Base-by-base conservation (phyloP, 37 sponge, comb jelly and placozoan genomes). In the Crambe crambe region DNA sequence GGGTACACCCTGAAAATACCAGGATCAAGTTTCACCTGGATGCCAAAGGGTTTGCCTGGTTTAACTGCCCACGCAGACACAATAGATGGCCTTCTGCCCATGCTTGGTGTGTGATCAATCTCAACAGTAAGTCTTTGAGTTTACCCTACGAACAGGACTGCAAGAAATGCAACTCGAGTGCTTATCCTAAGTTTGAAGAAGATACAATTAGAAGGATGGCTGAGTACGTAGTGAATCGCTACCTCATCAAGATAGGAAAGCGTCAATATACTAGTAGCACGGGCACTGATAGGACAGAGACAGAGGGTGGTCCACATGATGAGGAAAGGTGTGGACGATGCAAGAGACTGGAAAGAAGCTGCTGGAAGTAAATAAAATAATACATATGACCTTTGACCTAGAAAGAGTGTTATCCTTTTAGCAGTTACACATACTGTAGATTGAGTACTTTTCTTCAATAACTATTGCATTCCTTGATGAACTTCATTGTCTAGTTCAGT, bases 31-130 rank as follows among this genome's bases (percentile, higher is more conserved):
- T 72, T 29, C 73, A 75, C 58, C 43, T 44, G 32, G 18, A 35
- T 29, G 39, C 40, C 27, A 74, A 83, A 51, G 83, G 76, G 10
- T 83, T 83, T 67, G 83, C 83, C 2, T 56, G 75, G 42, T 83
- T 83, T 63, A 3, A 29, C 58, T 35, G 41, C 9, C 69, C 44
- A 17, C 2, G 27, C 2, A 72, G 37, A 23, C 68, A 32, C 68
- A 43, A 36, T 2, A 54, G 21, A 2, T 83, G 83, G 83, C 38
- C 68, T 8, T 83, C 75, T 27, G 83, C 83, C 38, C 83, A 83
- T 54, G 54, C 75, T 15, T 83, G 83, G 83, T 74, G 76, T 39
- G 40, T 75, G 36, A 42, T 83, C 58, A 76, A 83, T 66, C 67
- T 83, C 54, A 64, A 37, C 40, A 34, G 41, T 1, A 74, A 83